A percentile compares a stretch with the other conserved stretches of the same genome.
Conservation (phyloP, 2,888 invertebrate species). For the Hymenopus coronatus region DNA sequence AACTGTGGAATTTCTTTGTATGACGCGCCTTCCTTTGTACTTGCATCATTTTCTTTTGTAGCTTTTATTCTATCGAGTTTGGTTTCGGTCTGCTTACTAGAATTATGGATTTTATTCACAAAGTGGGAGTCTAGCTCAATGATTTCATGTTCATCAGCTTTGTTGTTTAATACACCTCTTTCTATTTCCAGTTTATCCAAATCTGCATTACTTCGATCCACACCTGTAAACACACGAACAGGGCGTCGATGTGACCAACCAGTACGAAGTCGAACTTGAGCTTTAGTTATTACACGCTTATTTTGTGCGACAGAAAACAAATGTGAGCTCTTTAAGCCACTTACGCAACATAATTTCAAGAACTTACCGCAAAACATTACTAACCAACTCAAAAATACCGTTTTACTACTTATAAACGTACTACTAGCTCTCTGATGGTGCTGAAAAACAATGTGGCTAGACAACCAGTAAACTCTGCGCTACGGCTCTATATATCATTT, state of each 20-base stretch:
- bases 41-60: background rate
- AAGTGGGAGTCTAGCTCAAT: background rate
- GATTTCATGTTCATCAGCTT: constrained; percentile 30
- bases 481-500: too few species aligned
- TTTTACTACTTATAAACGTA: too few species aligned
- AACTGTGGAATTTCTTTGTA: constrained; percentile 39
- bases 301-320: background rate
- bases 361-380: background rate
- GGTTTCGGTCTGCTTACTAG: background rate
- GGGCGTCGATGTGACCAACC: constrained; percentile 56
- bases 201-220: constrained; percentile 40
- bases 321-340: background rate
- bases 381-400: too few species aligned
- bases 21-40: background rate
- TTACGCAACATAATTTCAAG: background rate
- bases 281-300: background rate
- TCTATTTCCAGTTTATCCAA: constrained; percentile 46
- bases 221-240: constrained; percentile 52
- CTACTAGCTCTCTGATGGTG: too few species aligned
- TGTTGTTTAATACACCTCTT: constrained; percentile 38
- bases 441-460: too few species aligned
- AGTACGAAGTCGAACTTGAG: background rate
- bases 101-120: background rate
- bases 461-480: too few species aligned
- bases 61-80: too few species aligned